Conservation (phyloP, 2,797 vertebrate species). For the Microctenopoma stevenorrisi region DNA sequence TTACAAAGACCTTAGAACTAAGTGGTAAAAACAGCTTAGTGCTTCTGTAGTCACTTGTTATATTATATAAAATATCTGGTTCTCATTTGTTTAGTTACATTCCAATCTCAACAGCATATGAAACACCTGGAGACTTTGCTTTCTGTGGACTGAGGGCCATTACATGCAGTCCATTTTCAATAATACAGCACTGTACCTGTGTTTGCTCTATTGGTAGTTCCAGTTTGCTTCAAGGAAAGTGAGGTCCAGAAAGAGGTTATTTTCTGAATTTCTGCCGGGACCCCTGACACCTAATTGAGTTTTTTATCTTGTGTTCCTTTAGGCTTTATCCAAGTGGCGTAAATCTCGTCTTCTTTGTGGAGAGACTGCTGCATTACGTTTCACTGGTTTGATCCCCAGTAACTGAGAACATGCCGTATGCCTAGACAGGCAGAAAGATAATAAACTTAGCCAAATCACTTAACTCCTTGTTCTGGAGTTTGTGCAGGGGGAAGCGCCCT, state of each 20-base stretch:
- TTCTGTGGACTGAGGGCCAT: conserved; percentile 17
- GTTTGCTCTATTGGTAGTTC: conserved; percentile 23
- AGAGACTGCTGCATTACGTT: conserved; percentile 26
- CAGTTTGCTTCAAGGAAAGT: conserved; percentile 22
- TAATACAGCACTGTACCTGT: conserved; percentile 19
- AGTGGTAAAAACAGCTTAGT: conserved; percentile 10
- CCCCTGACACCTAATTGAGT: conserved; percentile 37
- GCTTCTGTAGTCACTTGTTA: conserved; percentile 13
- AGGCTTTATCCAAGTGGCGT: conserved; percentile 37
- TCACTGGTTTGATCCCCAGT: conserved; percentile 39
- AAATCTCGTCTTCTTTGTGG: conserved; percentile 42
- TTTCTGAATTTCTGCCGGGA: conserved; percentile 22
- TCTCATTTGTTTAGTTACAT: conserved; percentile 31
- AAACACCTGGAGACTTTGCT: conserved; percentile 50
- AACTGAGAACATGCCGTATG: conserved; percentile 52
- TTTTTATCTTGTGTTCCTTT: conserved; percentile 41
- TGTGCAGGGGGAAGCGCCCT: conserved; percentile 50
- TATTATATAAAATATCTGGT: conserved; percentile 22
- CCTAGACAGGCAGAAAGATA: conserved; percentile 54
- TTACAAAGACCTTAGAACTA: background rate
- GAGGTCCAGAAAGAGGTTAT: conserved; percentile 17
- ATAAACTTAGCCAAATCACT: conserved; percentile 59
- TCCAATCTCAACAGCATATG: conserved; percentile 37
- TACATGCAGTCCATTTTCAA: conserved; percentile 31
- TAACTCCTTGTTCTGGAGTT: conserved; percentile 43